Evolutionary conservation across 2,888 invertebrate species (phyloP).

Genomic region (Darwinula stevensoni): DNA sequence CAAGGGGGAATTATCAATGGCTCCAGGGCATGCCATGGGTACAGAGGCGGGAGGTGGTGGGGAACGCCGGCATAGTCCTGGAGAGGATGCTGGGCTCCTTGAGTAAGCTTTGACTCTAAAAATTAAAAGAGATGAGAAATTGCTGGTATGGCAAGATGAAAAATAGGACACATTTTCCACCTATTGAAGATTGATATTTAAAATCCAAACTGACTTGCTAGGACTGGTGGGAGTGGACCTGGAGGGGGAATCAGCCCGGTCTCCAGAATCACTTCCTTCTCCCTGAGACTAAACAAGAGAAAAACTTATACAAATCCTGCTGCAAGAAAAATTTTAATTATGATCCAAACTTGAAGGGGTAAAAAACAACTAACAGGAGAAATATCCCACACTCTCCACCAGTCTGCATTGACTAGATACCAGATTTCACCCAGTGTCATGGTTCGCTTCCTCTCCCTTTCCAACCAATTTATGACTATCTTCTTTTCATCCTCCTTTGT

Average conservation of each 20-base stretch:
- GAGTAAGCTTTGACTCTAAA: no score
- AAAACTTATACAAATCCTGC: no score
- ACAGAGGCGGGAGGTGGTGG: slow-evolving; percentile 7
- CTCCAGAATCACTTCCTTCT: no score
- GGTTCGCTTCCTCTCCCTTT: slow-evolving; percentile 40
- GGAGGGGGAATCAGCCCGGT: no score
- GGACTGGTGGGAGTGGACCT: no score
- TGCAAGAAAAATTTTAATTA: no score
- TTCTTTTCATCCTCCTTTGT: slow-evolving; percentile 51
- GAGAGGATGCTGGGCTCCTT: slow-evolving; percentile 4
- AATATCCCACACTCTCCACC: slow-evolving; percentile 76
- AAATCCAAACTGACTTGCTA: no score
- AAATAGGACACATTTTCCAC: no score
- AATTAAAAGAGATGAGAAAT: slow-evolving; percentile 1
- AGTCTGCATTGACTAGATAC: slow-evolving; percentile 54
- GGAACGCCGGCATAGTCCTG: slow-evolving; percentile 1
- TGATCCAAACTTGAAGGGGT: no score
- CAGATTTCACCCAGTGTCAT: slow-evolving; percentile 55
- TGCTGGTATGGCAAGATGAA: neutral
- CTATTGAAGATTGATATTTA: no score
- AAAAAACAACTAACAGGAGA: no score
- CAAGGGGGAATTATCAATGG: slow-evolving; percentile 17
- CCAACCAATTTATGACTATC: slow-evolving; percentile 52
- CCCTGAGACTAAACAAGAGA: no score
- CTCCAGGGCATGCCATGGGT: slow-evolving; percentile 13